Evolutionary conservation across 2,113 vertebrate genomes (phyloP).

Genomic region (Ranitomeya variabilis): DNA sequence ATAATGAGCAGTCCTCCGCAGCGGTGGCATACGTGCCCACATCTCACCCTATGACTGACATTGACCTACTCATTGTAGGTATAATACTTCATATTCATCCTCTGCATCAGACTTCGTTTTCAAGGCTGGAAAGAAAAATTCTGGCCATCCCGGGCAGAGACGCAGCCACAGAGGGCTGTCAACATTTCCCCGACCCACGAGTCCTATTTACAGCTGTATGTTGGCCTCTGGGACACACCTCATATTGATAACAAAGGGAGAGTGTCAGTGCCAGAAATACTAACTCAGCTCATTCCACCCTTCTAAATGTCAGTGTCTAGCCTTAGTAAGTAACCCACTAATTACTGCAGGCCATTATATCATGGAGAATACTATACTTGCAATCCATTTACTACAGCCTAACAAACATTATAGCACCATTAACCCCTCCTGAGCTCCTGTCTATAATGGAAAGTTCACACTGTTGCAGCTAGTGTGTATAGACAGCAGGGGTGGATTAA

Average conservation of each 20-base stretch:
- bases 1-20: no score
- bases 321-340: conserved; percentile 26
- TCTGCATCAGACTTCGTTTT: conserved; percentile 15
- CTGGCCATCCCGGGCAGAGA: not conserved
- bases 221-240: conserved; percentile 37
- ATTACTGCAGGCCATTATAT: not conserved
- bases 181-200: conserved; percentile 42
- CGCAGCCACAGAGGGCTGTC: not conserved
- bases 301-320: conserved; percentile 51
- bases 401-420: not conserved
- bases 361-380: not conserved
- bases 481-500: no score
- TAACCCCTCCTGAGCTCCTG: not conserved
- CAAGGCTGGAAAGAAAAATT: conserved; percentile 35
- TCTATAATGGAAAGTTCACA: not conserved
- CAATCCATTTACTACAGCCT: not conserved
- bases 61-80: not conserved
- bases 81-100: conserved; percentile 3
- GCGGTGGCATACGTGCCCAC: no score
- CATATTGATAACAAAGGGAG: conserved; percentile 44
- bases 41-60: no score
- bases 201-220: conserved; percentile 45
- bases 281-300: conserved; percentile 46
- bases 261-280: conserved; percentile 36
- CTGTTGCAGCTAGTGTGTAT: no score